Conservation (phyloP, 2,888 invertebrate species). For the Apamea monoglypha region DNA sequence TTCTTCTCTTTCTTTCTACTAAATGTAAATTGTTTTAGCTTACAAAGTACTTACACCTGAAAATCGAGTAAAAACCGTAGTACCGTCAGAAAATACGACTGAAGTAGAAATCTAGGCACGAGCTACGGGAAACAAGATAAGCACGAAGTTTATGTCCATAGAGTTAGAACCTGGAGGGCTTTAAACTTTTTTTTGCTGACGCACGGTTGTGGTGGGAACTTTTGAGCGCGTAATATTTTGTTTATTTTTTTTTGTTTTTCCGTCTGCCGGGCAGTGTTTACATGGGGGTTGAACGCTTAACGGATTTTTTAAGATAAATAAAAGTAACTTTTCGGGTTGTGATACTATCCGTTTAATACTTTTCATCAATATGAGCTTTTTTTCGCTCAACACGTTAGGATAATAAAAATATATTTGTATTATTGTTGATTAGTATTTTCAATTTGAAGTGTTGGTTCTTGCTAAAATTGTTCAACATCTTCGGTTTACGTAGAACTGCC, state of each 20-base stretch:
- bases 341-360: too few species aligned
- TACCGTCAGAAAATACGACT: constrained; percentile 45
- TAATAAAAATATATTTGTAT: too few species aligned
- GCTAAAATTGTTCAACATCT: too few species aligned
- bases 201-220: constrained; percentile 27
- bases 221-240: constrained; percentile 28
- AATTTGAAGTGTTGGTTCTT: too few species aligned
- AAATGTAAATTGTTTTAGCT: not conserved
- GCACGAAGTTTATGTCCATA: constrained; percentile 57
- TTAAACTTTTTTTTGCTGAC: constrained; percentile 50
- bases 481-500: too few species aligned
- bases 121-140: constrained; percentile 59
- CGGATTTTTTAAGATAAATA: constrained; percentile 36
- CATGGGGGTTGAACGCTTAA: not conserved
- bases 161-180: constrained; percentile 43
- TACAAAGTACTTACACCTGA: not conserved
- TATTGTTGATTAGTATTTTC: too few species aligned
- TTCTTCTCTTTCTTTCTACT: not conserved
- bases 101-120: constrained; percentile 56
- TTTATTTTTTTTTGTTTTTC: constrained; percentile 12
- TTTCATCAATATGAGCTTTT: not conserved
- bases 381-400: not conserved
- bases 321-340: constrained; percentile 1
- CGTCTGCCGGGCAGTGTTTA: constrained; percentile 7
- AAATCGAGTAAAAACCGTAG: constrained; percentile 22